A percentile compares a stretch with the other conserved stretches of the same genome.
phyloP scores from a whole-genome alignment of 1,140 invertebrate genomes.

The Chelonus insularis region DNA sequence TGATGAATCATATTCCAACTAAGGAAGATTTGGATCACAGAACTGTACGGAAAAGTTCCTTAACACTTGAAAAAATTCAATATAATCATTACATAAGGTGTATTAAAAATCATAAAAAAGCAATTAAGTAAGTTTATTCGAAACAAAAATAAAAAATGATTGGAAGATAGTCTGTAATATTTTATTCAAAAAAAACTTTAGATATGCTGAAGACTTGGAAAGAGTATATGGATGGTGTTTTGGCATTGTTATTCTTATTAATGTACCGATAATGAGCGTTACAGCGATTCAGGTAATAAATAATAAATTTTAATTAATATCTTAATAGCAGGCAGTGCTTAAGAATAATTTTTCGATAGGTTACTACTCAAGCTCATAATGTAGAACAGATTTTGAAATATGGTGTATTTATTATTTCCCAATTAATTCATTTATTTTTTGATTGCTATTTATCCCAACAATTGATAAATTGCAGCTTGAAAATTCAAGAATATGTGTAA shows the following conservation, averaged over 20 bases:
- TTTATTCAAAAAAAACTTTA: background rate
- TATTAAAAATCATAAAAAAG: conserved; percentile 7
- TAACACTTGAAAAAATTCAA: background rate
- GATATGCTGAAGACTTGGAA: background rate
- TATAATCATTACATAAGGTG: background rate
- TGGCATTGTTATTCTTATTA: background rate
- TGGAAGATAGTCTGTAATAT: background rate
- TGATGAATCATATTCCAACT: conserved; percentile 1
- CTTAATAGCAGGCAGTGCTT: no score
- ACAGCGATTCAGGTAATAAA: background rate
- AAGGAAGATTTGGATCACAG: background rate
- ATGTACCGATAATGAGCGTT: conserved; percentile 10
- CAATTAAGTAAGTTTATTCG: conserved; percentile 6
- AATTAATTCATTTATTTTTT: conserved; percentile 1
- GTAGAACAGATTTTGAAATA: background rate
- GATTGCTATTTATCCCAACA: conserved; percentile 5
- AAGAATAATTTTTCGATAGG: background rate
- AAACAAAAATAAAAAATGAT: background rate
- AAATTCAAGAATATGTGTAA: background rate
- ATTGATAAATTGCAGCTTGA: background rate
- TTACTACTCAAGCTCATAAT: background rate
- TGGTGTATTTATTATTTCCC: background rate
- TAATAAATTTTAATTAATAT: background rate
- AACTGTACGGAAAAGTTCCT: background rate
- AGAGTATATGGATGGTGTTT: background rate